These are phyloP conservation scores for Lottia scabra DNA, from an alignment of 2,888 invertebrate species.

Conservation along the genomic window DNA sequence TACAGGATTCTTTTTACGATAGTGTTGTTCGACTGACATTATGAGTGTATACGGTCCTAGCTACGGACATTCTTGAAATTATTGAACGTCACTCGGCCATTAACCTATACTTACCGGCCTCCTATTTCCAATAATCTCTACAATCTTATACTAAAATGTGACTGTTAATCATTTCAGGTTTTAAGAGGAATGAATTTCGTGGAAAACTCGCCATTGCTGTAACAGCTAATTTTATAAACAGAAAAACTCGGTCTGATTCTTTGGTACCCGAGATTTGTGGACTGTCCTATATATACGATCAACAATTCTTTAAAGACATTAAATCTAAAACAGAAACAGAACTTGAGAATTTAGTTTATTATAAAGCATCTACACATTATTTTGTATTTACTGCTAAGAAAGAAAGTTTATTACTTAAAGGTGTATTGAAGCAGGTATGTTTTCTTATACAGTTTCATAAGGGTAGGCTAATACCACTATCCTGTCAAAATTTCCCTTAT, in stretches of 20 bases:
- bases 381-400: slow-evolving; percentile 99
- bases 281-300: slow-evolving; percentile 98
- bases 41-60: no score
- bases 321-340: slow-evolving; percentile 91
- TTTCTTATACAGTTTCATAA: no score
- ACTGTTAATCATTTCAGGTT: slow-evolving; percentile 75
- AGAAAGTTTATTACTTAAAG: slow-evolving; percentile 89
- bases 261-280: slow-evolving; percentile 94
- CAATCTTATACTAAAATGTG: no score
- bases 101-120: no score
- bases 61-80: no score
- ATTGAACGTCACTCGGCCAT: no score
- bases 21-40: no score
- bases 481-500: no score
- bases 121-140: no score
- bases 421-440: slow-evolving; percentile 85
- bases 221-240: slow-evolving; percentile 98
- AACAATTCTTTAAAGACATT: slow-evolving; percentile 93
- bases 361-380: slow-evolving; percentile 99
- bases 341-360: slow-evolving; percentile 98
- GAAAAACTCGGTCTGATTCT: slow-evolving; percentile 90
- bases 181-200: slow-evolving; percentile 93
- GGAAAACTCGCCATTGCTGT: slow-evolving; percentile 98
- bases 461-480: no score
- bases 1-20: no score